Conservation (phyloP, 2,113 vertebrate genomes). For the Equus przewalskii region DNA sequence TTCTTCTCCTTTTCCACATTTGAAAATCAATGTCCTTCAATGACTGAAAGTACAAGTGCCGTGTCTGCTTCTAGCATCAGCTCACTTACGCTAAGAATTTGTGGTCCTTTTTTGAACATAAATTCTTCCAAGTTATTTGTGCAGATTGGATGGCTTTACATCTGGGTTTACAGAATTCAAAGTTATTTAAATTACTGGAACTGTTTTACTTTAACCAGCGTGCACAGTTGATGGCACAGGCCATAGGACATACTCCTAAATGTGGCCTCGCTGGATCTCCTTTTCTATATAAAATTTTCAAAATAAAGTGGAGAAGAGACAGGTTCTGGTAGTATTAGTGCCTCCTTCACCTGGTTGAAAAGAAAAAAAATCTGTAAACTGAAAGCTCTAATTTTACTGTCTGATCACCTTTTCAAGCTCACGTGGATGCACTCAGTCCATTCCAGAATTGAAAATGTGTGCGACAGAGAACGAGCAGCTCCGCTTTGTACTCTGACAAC, state of each 20-base stretch:
- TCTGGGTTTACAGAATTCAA: not conserved
- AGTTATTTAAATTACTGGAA: conserved; percentile 7
- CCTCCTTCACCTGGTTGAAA: conserved; percentile 5
- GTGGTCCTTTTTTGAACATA: not conserved
- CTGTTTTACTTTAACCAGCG: not conserved
- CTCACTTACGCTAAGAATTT: conserved; percentile 33
- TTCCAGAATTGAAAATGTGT: conserved; percentile 24
- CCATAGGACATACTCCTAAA: not conserved
- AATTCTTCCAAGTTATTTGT: conserved; percentile 15
- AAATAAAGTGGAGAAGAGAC: not conserved
- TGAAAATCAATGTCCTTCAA: conserved; percentile 47
- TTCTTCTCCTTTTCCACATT: conserved; percentile 41
- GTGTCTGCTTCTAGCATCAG: not conserved
- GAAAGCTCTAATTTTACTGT: conserved; percentile 49
- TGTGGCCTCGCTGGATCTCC: not conserved
- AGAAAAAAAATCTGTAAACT: not conserved
- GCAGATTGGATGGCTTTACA: not conserved
- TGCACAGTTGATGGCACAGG: not conserved
- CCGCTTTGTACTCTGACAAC: conserved; percentile 38
- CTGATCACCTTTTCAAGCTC: conserved; percentile 50
- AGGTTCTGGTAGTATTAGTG: not conserved
- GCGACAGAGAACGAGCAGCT: not conserved
- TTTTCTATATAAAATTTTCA: conserved; percentile 36
- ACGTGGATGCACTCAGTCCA: not conserved
- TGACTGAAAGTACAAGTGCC: not conserved